These are phyloP conservation scores for Macrocentrus cingulum DNA, from an alignment of 1,140 invertebrate genomes.

Conservation along the genomic window DNA sequence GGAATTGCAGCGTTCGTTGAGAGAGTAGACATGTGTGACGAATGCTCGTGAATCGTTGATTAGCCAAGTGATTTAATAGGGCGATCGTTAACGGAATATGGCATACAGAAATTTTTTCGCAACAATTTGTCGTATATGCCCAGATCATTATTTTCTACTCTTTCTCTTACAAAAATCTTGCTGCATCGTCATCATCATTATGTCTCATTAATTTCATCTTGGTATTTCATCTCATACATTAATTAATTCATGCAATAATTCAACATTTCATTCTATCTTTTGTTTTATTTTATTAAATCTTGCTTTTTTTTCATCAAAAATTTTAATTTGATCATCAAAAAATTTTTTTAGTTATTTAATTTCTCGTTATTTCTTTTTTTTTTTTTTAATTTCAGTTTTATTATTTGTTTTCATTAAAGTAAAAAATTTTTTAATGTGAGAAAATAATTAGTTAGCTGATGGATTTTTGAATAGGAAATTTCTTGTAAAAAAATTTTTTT, in stretches of 20 bases:
- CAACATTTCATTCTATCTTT: too few species aligned
- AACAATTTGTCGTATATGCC: background rate
- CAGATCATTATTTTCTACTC: background rate
- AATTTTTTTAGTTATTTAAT: background rate
- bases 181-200: too few species aligned
- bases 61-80: conserved; percentile 22
- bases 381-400: background rate
- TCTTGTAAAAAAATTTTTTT: too few species aligned
- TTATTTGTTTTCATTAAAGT: background rate
- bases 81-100: conserved; percentile 34
- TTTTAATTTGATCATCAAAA: conserved; percentile 8
- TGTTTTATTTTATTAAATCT: too few species aligned
- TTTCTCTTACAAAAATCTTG: too few species aligned
- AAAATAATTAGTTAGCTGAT: too few species aligned
- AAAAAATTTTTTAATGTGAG: too few species aligned
- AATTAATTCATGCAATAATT: conserved; percentile 11
- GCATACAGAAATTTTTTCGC: background rate
- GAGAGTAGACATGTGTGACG: conserved; percentile 1
- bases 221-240: background rate
- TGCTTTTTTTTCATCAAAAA: too few species aligned
- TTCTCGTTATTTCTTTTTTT: background rate
- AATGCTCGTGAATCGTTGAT: conserved; percentile 17
- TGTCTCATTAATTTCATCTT: background rate
- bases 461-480: conserved; percentile 2
- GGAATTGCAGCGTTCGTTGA: background rate